Evolutionary conservation across 2,113 vertebrate species (phyloP).

Genomic region (Gadus macrocephalus): DNA sequence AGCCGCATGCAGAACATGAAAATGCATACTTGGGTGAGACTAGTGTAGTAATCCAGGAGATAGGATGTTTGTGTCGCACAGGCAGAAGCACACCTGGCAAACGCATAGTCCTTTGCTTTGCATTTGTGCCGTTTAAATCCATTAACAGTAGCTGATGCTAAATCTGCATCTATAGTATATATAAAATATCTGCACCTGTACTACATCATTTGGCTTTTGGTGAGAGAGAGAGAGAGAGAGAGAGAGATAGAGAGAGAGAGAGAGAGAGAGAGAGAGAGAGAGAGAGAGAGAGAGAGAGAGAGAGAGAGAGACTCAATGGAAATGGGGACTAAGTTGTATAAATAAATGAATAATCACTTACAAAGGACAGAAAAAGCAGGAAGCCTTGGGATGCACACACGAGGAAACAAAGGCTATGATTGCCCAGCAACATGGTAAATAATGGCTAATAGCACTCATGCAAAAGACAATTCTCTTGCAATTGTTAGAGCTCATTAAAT

Average conservation of each 20-base stretch:
- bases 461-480: conserved; percentile 22
- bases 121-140: conserved; percentile 59
- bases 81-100: conserved; percentile 82
- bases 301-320: not conserved
- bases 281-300: too few relatives aligned
- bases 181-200: too few relatives aligned
- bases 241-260: conserved; percentile 15
- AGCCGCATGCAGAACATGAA: conserved; percentile 87
- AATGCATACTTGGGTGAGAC: conserved; percentile 89
- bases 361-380: conserved; percentile 15
- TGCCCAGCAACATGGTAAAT: conserved; percentile 36
- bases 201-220: not conserved
- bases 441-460: conserved; percentile 15
- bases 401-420: conserved; percentile 26
- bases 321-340: conserved; percentile 20
- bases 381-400: conserved; percentile 2
- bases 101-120: conserved; percentile 78
- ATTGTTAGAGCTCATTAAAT: not conserved
- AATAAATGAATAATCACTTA: conserved; percentile 1
- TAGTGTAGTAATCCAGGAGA: conserved; percentile 85
- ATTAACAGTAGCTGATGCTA: conserved; percentile 27
- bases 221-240: not conserved
- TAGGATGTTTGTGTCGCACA: conserved; percentile 86
- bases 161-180: conserved; percentile 4
- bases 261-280: too few relatives aligned